phyloP scores from a whole-genome alignment of 2,888 invertebrate species.

The Esperia sulphurella region DNA sequence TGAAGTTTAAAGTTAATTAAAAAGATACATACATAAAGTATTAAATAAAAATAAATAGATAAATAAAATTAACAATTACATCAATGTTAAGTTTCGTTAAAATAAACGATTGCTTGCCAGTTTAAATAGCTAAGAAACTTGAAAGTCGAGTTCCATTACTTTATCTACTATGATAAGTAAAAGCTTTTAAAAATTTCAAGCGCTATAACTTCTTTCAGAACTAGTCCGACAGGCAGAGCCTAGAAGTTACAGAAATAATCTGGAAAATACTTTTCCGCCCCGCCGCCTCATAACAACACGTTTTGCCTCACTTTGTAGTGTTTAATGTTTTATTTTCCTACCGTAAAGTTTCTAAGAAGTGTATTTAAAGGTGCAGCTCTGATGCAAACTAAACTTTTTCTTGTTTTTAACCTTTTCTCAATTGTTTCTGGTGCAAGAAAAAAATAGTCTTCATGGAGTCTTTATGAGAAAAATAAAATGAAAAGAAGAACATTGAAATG shows the following conservation, averaged over 20 bases:
- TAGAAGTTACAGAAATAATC: conserved; percentile 53
- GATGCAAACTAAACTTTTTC: no score
- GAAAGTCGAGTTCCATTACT: conserved; percentile 19
- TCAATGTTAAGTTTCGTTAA: not conserved
- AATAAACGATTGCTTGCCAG: not conserved
- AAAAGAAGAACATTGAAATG: no score
- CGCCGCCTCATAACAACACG: conserved; percentile 46
- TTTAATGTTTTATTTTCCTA: conserved; percentile 7
- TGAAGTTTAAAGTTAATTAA: no score
- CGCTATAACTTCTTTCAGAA: conserved; percentile 47
- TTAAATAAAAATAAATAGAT: no score
- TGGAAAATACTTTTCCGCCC: conserved; percentile 45
- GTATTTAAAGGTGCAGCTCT: not conserved
- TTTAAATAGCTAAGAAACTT: conserved; percentile 10
- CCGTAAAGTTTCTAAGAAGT: conserved; percentile 2
- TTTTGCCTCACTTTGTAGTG: conserved; percentile 31
- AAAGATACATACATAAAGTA: no score
- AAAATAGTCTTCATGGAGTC: no score
- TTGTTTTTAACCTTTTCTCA: not conserved
- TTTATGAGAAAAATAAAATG: no score
- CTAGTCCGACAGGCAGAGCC: conserved; percentile 40
- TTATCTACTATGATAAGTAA: conserved; percentile 33
- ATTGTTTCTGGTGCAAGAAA: no score
- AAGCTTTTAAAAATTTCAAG: conserved; percentile 49
- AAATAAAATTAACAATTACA: no score